phyloP scores from a whole-genome alignment of 2,797 vertebrate species.

The Alauda arvensis region DNA sequence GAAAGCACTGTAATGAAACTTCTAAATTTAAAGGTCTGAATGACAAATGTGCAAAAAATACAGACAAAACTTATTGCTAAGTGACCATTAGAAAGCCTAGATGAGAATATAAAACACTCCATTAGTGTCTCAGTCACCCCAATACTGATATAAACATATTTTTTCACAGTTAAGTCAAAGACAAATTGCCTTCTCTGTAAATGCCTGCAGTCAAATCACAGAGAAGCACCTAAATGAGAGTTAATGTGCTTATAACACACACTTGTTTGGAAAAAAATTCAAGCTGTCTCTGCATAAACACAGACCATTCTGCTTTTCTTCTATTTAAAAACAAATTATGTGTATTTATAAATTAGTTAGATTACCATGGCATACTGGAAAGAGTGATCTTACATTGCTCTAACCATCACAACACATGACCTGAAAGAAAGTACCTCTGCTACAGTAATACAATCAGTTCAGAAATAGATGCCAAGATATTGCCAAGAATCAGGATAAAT shows the following conservation, averaged over 20 bases:
- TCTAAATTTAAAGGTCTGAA: slow-evolving; percentile 46
- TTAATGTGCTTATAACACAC: neutral
- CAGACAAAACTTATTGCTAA: slow-evolving; percentile 34
- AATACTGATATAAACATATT: neutral
- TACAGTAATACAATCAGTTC: neutral
- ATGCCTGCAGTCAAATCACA: neutral
- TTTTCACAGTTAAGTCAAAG: neutral
- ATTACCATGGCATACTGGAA: neutral
- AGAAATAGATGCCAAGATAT: neutral
- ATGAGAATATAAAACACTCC: slow-evolving; percentile 23
- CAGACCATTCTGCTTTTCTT: neutral
- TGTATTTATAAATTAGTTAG: neutral
- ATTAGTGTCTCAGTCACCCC: slow-evolving; percentile 12
- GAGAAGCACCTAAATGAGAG: neutral
- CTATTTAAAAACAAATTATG: neutral
- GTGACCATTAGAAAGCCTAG: slow-evolving; percentile 7
- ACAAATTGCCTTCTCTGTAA: neutral
- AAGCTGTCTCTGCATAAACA: neutral
- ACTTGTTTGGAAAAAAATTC: neutral
- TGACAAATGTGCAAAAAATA: slow-evolving; percentile 39
- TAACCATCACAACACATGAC: neutral
- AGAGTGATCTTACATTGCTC: neutral
- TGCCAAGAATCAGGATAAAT: neutral
- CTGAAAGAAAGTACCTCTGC: neutral
- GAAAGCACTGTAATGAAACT: slow-evolving; percentile 11